Evolutionary conservation across 2,797 vertebrate genomes (phyloP), one percentile per base, ranked within the genome.

Genomic region (Scomberomorus guttatus): DNA sequence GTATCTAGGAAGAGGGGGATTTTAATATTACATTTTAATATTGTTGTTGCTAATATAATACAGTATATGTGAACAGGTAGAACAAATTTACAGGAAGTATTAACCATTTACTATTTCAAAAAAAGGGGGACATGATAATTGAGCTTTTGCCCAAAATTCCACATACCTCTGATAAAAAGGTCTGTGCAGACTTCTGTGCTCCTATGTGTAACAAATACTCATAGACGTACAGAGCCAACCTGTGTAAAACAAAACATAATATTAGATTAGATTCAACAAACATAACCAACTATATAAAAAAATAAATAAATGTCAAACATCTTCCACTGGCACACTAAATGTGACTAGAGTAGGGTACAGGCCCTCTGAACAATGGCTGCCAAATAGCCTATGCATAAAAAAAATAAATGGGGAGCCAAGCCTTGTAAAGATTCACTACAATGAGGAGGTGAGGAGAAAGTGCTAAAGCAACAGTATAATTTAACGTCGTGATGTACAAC

Each of bases 131-230:
- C 55, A 22, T 9, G 57, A 51, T 32, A 5, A n/a, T 13, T 70
- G 2, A 81, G 82, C 64, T 69, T 82, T 70, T 18, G 11, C 22
- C 44, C 5, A 17, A 76, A 79, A 81, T 48, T 9, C 29, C 55
- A 83, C 95, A 96, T 93, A 99, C 98, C 97, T 99, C 98, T 81
- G 98, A 99, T 91, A 99, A 93, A 95, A 99, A 99, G 86, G 98
- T 99, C 97, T 99, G 98, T 93, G 98, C 98, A 61, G 98, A 99
- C 95, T 99, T 99, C 96, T 99, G 98, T 89, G 98, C 98, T 90
- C 98, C 98, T 90, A 99, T 97, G 87, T 99, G 98, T 91, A 99
- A 96, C 95, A 99, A 96, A 95, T 99, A 99, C 93, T 99, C 98
- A 78, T 99, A 99, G 83, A 99, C 98, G 66, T 99, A 99, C 75